phyloP scores from a whole-genome alignment of 2,797 vertebrate genomes.

The Tadarida brasiliensis region DNA sequence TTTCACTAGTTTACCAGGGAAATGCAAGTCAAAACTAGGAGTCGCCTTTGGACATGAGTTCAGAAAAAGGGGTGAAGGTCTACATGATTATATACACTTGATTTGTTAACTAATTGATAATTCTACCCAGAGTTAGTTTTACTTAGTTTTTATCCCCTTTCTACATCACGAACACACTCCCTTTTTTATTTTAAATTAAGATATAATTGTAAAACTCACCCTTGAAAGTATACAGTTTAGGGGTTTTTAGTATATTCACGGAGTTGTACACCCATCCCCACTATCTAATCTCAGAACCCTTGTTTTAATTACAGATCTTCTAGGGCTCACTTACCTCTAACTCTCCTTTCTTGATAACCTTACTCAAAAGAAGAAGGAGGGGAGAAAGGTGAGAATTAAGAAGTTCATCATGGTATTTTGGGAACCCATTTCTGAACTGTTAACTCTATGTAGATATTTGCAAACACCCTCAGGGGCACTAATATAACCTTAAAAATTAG shows the following conservation, averaged over 20 bases:
- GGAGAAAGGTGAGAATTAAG: background rate
- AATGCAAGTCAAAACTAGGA: background rate
- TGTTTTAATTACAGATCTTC: background rate
- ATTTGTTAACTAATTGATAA: background rate
- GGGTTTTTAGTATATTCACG: background rate
- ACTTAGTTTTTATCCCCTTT: background rate
- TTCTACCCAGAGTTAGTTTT: constrained; percentile 4
- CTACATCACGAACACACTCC: background rate
- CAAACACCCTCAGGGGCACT: background rate
- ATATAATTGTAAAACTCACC: background rate
- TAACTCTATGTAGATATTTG: background rate
- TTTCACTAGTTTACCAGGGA: background rate
- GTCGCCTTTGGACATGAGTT: background rate
- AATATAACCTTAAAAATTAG: background rate
- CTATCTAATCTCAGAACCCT: background rate
- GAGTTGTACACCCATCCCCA: background rate
- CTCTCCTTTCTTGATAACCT: background rate
- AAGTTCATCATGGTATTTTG: background rate
- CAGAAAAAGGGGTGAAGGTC: background rate
- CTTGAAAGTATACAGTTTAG: background rate
- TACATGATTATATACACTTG: background rate
- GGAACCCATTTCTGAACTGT: background rate
- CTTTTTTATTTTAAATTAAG: background rate
- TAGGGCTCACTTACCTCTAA: background rate
- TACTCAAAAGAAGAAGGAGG: background rate